Percentiles rank a stretch among this genome's conserved stretches.
These are phyloP conservation scores for Phengaris arion DNA, from an alignment of 2,888 invertebrate species.

Conservation along the genomic window DNA sequence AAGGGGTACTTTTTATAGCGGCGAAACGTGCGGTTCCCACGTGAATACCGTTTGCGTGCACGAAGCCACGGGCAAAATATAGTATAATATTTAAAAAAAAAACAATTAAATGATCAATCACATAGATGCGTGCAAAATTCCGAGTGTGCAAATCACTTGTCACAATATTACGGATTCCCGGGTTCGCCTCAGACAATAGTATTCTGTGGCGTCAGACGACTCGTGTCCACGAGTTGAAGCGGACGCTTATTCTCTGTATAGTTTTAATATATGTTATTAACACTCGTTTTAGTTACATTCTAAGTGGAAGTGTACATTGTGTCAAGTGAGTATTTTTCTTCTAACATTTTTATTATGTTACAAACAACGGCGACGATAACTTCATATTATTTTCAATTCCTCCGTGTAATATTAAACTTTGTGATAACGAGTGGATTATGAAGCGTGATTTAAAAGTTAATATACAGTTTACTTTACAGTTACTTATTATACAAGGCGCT, in stretches of 20 bases:
- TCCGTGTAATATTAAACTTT: too few species aligned
- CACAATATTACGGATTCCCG: background rate
- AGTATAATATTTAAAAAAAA: too few species aligned
- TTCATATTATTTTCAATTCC: background rate
- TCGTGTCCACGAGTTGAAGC: background rate
- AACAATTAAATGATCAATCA: slow-evolving; percentile 37
- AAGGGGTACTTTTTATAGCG: too few species aligned
- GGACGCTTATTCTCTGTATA: background rate
- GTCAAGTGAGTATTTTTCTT: background rate
- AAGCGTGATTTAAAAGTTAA: too few species aligned
- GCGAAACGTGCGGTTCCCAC: too few species aligned
- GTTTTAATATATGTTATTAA: background rate
- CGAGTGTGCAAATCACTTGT: background rate
- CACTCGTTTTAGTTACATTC: background rate
- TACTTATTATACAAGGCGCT: background rate
- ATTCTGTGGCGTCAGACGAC: background rate
- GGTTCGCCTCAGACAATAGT: background rate
- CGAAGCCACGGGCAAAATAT: too few species aligned
- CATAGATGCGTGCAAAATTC: slow-evolving; percentile 21
- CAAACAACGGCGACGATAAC: background rate
- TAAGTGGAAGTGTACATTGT: background rate
- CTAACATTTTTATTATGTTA: background rate
- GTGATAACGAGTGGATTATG: too few species aligned
- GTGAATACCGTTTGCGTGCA: too few species aligned
- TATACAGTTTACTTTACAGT: too few species aligned